Evolutionary conservation across 1,140 invertebrate species (phyloP), one percentile per base, ranked within the genome.

Genomic region (Oryzaephilus surinamensis): DNA sequence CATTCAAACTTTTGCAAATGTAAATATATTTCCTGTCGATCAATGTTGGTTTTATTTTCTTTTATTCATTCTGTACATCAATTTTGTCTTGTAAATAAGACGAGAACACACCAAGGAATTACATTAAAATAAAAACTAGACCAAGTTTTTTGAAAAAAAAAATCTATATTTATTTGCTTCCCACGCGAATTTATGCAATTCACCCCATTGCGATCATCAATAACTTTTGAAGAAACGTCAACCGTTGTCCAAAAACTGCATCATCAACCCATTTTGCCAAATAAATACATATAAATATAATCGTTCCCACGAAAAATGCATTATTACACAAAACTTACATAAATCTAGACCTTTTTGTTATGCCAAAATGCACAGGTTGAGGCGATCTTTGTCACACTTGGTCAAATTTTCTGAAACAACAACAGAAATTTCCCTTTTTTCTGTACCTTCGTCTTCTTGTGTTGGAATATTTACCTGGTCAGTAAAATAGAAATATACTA

Each of bases 271-370:
- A 38, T 24, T 24, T 10, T 11, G 11, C 24, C 35, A 26, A 35
- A 23, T 35, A 23, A 19, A 11, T 33, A 14, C 10, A 11, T 12
- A n/a, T 23, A 35, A 4, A 13, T 35, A 23, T 21, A 19, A 19
- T 23, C 32, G 26, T 38, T 38, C 27, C 35, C 35, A 12, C 27
- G 35, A 19, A 35, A 23, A 23, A 35, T 35, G 13, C 32, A 27
- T 15, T 19, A 38, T 37, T 37, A 14, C 14, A 17, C 24, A 37
- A 37, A 26, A 29, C 35, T 38, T 38, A 38, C 26, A 38, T 27
- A 38, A 38, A 38, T 38, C 35, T 14, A 29, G 10, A 19, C 19
- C 24, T 19, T 18, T 27, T 38, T 35, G 18, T 17, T n/a, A 17
- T 7, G 23, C 11, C 14, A 28, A 19, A 15, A n/a, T 15, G 21